Conservation (phyloP, 1,140 invertebrate species). For the Pomacea maculata region DNA sequence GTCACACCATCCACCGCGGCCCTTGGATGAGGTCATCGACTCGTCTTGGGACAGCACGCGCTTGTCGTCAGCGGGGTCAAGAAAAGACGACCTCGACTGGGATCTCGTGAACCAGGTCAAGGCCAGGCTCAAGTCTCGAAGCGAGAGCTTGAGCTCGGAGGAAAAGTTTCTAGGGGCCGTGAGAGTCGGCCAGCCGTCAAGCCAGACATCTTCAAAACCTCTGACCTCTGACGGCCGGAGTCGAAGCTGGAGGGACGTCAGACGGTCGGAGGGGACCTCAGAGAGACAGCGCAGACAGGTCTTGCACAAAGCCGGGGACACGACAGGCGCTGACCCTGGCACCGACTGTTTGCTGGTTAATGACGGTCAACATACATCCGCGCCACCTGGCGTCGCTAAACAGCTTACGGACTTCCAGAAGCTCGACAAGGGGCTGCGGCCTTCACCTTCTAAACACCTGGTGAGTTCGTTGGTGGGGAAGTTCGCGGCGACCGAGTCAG, state of each 20-base stretch:
- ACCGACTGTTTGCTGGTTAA: no score
- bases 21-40: background rate
- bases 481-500: background rate
- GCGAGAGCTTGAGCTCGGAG: constrained; percentile 13
- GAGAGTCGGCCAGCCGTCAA: background rate
- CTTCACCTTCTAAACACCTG: constrained; percentile 1
- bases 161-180: background rate
- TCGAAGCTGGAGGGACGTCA: no score
- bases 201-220: background rate
- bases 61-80: background rate
- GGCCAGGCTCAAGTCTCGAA: constrained; percentile 16
- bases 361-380: background rate
- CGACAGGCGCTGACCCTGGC: no score
- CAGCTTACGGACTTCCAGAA: background rate
- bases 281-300: no score
- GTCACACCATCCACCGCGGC: background rate
- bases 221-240: no score
- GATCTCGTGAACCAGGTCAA: constrained; percentile 19
- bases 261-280: no score
- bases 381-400: background rate
- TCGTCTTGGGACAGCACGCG: background rate
- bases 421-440: constrained; percentile 4
- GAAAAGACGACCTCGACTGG: constrained; percentile 17
- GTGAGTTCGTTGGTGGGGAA: constrained; percentile 4
- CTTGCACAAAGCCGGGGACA: no score